A percentile compares a stretch with the other conserved stretches of the same genome.
Evolutionary conservation across 2,113 vertebrate species (phyloP).

Genomic region (Todiramphus chloris): DNA sequence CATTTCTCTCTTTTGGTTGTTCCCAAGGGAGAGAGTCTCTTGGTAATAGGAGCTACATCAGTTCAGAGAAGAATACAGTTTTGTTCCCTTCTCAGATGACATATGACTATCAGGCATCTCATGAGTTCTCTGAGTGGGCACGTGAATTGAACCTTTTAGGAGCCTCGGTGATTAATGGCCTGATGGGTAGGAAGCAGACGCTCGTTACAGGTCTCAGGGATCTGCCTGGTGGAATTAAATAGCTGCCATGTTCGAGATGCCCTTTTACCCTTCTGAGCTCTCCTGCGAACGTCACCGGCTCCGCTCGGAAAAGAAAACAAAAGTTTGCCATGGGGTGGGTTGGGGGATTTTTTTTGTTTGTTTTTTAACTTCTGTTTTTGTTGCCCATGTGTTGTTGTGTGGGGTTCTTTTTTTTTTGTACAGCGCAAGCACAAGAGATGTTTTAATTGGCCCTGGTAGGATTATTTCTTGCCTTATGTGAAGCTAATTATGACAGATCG

Average conservation of each 20-base stretch:
- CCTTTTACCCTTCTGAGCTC: conserved; percentile 10
- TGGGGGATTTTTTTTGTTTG: conserved; percentile 11
- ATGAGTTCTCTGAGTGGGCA: conserved; percentile 51
- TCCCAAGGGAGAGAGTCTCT: conserved; percentile 36
- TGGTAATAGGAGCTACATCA: conserved; percentile 51
- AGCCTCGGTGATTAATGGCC: conserved; percentile 50
- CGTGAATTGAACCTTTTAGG: conserved; percentile 61
- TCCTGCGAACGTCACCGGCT: background rate
- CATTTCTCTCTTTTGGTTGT: background rate
- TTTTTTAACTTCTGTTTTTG: conserved; percentile 34
- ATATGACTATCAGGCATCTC: conserved; percentile 60
- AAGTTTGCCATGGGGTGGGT: conserved; percentile 32
- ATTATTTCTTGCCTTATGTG: background rate
- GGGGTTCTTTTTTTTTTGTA: background rate
- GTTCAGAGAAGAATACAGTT: conserved; percentile 44
- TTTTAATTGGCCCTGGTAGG: background rate
- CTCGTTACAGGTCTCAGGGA: background rate
- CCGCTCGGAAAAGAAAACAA: background rate
- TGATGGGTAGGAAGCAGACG: conserved; percentile 31
- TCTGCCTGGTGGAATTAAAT: conserved; percentile 38
- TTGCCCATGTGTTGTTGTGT: background rate
- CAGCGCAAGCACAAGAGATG: background rate
- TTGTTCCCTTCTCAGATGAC: conserved; percentile 54
- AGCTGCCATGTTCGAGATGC: background rate
- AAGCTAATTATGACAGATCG: background rate